These are phyloP conservation scores for Harpagoxenus sublaevis DNA, from an alignment of 2,888 invertebrate species.

Conservation along the genomic window DNA sequence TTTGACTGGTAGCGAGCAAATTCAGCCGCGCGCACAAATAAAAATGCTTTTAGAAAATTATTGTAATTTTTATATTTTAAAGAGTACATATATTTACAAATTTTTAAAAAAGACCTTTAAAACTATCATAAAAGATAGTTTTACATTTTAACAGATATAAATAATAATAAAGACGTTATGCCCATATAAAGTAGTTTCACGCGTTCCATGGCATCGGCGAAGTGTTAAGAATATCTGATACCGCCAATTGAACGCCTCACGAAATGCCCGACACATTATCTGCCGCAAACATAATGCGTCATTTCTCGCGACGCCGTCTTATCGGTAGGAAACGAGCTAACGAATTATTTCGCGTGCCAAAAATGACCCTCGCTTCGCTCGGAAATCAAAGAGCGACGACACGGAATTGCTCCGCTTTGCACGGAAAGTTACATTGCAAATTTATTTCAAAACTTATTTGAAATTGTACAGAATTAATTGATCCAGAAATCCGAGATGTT, in stretches of 20 bases:
- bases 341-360: not conserved
- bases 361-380: not conserved
- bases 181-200: not conserved
- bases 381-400: not conserved
- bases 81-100: not conserved
- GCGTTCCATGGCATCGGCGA: not conserved
- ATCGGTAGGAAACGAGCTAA: not conserved
- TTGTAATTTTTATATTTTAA: not conserved
- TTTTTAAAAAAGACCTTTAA: not conserved
- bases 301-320: not conserved
- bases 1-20: no score
- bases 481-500: not conserved
- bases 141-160: not conserved
- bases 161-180: not conserved
- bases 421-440: not conserved
- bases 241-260: not conserved
- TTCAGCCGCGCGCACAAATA: no score
- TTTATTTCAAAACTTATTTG: not conserved
- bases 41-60: no score
- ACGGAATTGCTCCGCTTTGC: not conserved
- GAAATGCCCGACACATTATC: not conserved
- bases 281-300: not conserved
- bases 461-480: not conserved
- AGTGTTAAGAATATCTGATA: not conserved
- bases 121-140: not conserved